These are phyloP conservation scores for Euspilapteryx auroguttella DNA, from an alignment of 2,888 invertebrate species.

Conservation along the genomic window DNA sequence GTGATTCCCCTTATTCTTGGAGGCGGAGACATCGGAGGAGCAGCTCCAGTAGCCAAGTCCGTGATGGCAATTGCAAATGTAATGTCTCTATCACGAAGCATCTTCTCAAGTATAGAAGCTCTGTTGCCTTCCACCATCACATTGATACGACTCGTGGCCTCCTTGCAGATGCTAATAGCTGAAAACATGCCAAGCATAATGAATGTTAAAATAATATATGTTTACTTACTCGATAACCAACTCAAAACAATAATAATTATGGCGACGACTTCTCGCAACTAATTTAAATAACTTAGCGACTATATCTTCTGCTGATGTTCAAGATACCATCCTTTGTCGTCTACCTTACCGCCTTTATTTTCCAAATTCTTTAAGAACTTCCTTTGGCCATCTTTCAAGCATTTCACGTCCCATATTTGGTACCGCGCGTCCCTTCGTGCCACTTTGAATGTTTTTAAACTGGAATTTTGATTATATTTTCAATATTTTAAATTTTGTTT, in stretches of 20 bases:
- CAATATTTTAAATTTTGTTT: background rate
- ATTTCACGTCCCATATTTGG: conserved; percentile 45
- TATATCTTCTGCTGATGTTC: background rate
- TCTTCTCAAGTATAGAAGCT: conserved; percentile 25
- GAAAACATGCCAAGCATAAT: too few relatives aligned
- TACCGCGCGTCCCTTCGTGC: conserved; percentile 29
- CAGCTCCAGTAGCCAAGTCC: too few relatives aligned
- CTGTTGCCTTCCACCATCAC: conserved; percentile 31
- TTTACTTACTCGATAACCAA: too few relatives aligned
- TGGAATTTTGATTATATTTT: conserved; percentile 16
- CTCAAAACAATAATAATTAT: too few relatives aligned
- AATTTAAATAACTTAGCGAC: too few relatives aligned
- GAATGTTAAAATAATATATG: too few relatives aligned
- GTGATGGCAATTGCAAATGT: conserved; percentile 17
- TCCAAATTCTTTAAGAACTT: conserved; percentile 34
- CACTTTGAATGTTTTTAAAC: conserved; percentile 30
- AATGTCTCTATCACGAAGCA: conserved; percentile 31
- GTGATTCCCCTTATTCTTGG: too few relatives aligned
- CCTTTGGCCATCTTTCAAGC: conserved; percentile 41
- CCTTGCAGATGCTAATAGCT: conserved; percentile 41
- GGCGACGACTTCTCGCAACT: too few relatives aligned
- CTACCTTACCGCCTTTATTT: conserved; percentile 40
- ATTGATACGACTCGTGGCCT: conserved; percentile 18
- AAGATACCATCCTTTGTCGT: background rate
- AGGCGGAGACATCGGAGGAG: conserved; percentile 4